phyloP scores from a whole-genome alignment of 2,113 vertebrate genomes.

The Ramphastos sulfuratus region DNA sequence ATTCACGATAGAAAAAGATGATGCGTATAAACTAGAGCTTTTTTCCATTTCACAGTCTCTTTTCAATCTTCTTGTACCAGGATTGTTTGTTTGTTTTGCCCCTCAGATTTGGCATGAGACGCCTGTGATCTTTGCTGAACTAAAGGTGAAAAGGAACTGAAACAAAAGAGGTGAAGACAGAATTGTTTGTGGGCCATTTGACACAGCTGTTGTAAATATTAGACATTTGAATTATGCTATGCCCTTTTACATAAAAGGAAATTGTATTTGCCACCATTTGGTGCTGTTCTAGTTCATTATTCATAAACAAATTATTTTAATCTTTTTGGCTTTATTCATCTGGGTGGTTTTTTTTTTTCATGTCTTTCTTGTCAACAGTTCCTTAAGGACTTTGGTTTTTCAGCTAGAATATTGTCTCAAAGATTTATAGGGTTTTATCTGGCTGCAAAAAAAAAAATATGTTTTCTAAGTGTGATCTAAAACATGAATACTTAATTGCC shows the following conservation, averaged over 20 bases:
- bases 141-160: neutral
- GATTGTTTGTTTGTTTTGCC: neutral
- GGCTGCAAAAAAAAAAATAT: neutral
- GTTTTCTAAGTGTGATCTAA: neutral
- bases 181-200: constrained; percentile 17
- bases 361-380: constrained; percentile 14
- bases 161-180: constrained; percentile 17
- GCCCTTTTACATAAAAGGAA: constrained; percentile 33
- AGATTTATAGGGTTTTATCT: neutral
- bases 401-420: neutral
- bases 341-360: neutral
- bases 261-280: constrained; percentile 34
- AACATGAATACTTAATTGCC: neutral
- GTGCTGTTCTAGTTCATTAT: neutral
- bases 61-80: neutral
- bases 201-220: constrained; percentile 15
- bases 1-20: neutral
- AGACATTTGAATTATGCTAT: constrained; percentile 18
- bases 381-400: constrained; percentile 3
- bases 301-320: constrained; percentile 43
- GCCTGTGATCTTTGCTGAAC: neutral
- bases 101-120: neutral
- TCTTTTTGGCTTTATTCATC: neutral
- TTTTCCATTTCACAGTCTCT: neutral
- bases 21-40: neutral